Conservation (phyloP, 1,140 invertebrate species). For the Macrocentrus cingulum region DNA sequence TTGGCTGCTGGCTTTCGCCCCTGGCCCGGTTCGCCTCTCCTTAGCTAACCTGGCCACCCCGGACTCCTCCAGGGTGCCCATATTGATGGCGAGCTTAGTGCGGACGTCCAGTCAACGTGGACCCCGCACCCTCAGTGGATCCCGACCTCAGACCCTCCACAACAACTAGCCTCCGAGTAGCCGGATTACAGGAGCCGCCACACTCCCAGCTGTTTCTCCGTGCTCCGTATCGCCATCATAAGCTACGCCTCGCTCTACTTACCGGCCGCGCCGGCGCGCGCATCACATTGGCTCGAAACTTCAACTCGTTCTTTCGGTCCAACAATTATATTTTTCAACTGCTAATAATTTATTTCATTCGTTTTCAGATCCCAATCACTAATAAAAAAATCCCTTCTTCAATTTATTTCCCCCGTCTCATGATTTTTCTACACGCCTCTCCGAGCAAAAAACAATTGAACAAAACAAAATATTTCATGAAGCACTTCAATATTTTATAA, state of each 20-base stretch:
- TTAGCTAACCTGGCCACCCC: slow-evolving; percentile 84
- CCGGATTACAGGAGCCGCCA: slow-evolving; percentile 93
- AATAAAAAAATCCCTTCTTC: no score
- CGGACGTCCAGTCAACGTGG: slow-evolving; percentile 82
- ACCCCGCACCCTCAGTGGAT: slow-evolving; percentile 65
- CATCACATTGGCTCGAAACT: no score
- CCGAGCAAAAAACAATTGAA: no score
- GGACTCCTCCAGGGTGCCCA: slow-evolving; percentile 81
- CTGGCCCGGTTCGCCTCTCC: slow-evolving; percentile 95
- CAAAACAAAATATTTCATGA: no score
- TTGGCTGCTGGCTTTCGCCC: slow-evolving; percentile 95
- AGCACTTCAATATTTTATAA: no score
- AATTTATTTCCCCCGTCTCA: no score
- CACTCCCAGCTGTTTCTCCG: slow-evolving; percentile 71
- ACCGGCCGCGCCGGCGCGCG: slow-evolving; percentile 3
- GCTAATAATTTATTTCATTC: no score
- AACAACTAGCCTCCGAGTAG: slow-evolving; percentile 83
- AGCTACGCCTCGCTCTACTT: slow-evolving; percentile 14
- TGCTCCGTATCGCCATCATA: slow-evolving; percentile 30
- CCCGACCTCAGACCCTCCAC: slow-evolving; percentile 85
- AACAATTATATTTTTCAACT: no score
- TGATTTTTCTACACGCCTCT: no score
- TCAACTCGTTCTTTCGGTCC: no score
- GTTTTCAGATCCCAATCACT: no score
- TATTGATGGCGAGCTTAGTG: slow-evolving; percentile 92